Evolutionary conservation across 2,888 invertebrate species (phyloP).

Genomic region (Helleia helle): DNA sequence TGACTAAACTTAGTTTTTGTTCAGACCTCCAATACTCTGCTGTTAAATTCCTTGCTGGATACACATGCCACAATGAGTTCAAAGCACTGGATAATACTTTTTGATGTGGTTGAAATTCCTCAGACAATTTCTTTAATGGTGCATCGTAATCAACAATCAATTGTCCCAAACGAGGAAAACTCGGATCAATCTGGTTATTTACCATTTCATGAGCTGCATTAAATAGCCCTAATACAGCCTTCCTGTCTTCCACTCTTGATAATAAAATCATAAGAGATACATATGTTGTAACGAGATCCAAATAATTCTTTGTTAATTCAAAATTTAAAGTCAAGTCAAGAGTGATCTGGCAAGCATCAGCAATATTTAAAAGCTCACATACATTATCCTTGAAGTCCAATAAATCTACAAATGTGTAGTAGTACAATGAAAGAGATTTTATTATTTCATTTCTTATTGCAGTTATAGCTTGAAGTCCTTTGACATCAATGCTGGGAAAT

Average conservation of each 20-base stretch:
- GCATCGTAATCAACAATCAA: conserved; percentile 98
- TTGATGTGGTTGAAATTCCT: conserved; percentile 97
- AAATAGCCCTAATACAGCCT: conserved; percentile 96
- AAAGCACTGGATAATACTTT: conserved; percentile 89
- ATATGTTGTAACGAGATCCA: conserved; percentile 95
- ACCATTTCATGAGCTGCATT: conserved; percentile 98
- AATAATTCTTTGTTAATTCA: conserved; percentile 95
- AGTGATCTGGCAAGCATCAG: conserved; percentile 96
- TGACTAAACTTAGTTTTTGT: conserved; percentile 93
- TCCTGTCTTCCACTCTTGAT: conserved; percentile 98
- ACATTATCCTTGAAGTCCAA: conserved; percentile 98
- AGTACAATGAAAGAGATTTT: conserved; percentile 96
- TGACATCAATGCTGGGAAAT: conserved; percentile 96
- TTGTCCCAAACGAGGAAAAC: conserved; percentile 96
- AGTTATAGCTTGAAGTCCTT: conserved; percentile 90
- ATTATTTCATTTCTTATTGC: conserved; percentile 94
- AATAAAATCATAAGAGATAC: conserved; percentile 96
- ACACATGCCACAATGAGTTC: conserved; percentile 90
- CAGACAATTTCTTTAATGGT: conserved; percentile 94
- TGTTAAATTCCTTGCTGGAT: conserved; percentile 89
- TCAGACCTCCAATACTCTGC: conserved; percentile 97
- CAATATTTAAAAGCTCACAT: conserved; percentile 91
- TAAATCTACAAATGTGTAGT: conserved; percentile 98
- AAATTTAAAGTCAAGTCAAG: conserved; percentile 96
- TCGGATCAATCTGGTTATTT: conserved; percentile 89